Base-by-base conservation (phyloP, 2,113 vertebrate genomes). In the Mastomys coucha region DNA sequence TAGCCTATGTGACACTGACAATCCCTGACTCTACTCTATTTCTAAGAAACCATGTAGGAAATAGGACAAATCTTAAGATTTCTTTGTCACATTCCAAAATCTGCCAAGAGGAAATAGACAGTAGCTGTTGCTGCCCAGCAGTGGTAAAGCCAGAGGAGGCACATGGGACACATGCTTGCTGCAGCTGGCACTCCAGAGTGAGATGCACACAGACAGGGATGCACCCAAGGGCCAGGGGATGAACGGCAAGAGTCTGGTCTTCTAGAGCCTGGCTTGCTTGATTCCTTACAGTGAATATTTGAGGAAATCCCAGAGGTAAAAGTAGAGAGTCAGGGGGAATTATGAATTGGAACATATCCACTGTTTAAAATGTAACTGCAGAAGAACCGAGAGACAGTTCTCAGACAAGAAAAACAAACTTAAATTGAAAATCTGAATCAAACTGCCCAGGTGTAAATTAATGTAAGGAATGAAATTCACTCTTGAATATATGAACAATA, bases 401-500 rank as follows among this genome's bases (percentile, higher is more conserved):
- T 81, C 76, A 89, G 28, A 56, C 28, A 89, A 91, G 42, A 80
- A 81, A 20, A 86, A 90, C 1, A 58, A 63, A 51, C 1, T 49
- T 49, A 33, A 49, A 69, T 69, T 86, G 42, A 45, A 95, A 96
- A 95, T 51, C 42, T 93, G 33, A 19, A 93, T 65, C 20, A 96
- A 80, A 56, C 16, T 88, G 20, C 2, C 11, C 0, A n/a, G 28
- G 20, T 33, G 39, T 89, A 60, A 90, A 56, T 85, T 69, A 91
- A 84, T 14, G 67, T 3, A 75, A 88, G 17, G 1, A 91, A 85
- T 67, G 20, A 49, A 76, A 45, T 45, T 16, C 3, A 65, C 19
- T 0, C 2, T 49, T 11, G 22, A 58, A 72, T 84, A 14, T 36
- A 20, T 28, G 9, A 33, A 53, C 28, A 58, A 65, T 1, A 77